phyloP scores from a whole-genome alignment of 2,113 vertebrate species.

The Gallinago media region DNA sequence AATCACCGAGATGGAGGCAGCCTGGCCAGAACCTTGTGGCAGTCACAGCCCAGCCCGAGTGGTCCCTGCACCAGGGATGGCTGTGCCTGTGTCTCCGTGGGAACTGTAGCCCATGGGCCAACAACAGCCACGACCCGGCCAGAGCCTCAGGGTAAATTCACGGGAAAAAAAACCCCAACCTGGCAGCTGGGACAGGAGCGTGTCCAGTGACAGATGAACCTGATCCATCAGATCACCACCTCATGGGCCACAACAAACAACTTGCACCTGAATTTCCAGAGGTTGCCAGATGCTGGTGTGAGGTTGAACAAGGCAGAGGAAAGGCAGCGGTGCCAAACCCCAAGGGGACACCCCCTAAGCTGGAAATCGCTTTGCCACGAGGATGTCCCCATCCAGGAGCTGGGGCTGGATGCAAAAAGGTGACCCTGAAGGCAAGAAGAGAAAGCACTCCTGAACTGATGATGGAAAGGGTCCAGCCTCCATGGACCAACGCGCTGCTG shows the following conservation, averaged over 20 bases:
- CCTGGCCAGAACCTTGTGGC: accelerated
- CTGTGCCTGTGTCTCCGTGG: accelerated
- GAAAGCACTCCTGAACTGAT: not conserved
- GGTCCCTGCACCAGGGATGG: accelerated
- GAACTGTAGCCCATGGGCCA: accelerated
- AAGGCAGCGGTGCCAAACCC: accelerated
- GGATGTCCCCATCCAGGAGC: not conserved
- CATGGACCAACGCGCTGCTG: accelerated
- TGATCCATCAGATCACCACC: not conserved
- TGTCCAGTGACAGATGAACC: not conserved
- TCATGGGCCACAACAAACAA: not conserved
- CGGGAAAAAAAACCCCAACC: not conserved
- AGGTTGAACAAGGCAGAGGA: not conserved
- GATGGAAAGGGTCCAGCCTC: not conserved
- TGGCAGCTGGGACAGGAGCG: accelerated
- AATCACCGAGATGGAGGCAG: not conserved
- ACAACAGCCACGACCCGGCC: accelerated
- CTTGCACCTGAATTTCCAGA: not conserved
- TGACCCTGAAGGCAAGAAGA: not conserved
- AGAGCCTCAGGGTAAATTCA: not conserved
- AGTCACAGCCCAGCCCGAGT: accelerated
- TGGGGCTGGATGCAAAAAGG: not conserved
- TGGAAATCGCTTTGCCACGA: not conserved
- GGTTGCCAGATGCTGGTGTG: not conserved
- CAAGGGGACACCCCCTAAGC: accelerated